phyloP scores from a whole-genome alignment of 2,113 vertebrate genomes.

The Clarias magur region DNA sequence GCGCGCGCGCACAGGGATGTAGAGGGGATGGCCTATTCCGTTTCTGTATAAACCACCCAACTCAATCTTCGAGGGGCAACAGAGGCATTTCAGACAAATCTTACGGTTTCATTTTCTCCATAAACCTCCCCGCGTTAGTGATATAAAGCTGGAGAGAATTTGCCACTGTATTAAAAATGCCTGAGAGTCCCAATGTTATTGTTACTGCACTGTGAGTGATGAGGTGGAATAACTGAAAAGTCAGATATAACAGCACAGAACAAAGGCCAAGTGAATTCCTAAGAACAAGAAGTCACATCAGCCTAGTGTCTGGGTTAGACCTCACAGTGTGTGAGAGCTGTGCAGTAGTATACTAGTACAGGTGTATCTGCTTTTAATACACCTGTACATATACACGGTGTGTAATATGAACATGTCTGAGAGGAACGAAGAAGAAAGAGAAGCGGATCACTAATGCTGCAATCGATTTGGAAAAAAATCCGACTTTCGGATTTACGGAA shows the following conservation, averaged over 20 bases:
- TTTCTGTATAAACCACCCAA: neutral
- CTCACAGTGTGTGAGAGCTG: neutral
- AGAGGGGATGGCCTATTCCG: neutral
- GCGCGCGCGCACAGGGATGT: too few species aligned
- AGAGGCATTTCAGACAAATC: neutral
- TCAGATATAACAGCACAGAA: neutral
- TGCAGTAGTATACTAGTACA: neutral
- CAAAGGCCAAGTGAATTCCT: neutral
- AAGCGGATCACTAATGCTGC: neutral
- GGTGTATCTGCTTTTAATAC: neutral
- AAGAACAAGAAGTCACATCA: neutral
- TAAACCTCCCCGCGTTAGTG: neutral
- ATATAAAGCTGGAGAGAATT: neutral
- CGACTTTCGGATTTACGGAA: neutral
- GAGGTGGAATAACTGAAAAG: neutral
- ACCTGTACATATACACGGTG: too few species aligned
- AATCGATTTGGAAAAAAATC: neutral
- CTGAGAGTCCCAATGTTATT: neutral
- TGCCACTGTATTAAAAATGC: neutral
- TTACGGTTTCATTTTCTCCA: neutral
- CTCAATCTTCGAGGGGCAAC: neutral
- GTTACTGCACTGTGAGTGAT: neutral
- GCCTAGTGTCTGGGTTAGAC: neutral
- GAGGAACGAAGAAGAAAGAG: neutral
- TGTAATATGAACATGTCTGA: neutral